Evolutionary conservation across 2,113 vertebrate species (phyloP).

Genomic region (Notothenia coriiceps): DNA sequence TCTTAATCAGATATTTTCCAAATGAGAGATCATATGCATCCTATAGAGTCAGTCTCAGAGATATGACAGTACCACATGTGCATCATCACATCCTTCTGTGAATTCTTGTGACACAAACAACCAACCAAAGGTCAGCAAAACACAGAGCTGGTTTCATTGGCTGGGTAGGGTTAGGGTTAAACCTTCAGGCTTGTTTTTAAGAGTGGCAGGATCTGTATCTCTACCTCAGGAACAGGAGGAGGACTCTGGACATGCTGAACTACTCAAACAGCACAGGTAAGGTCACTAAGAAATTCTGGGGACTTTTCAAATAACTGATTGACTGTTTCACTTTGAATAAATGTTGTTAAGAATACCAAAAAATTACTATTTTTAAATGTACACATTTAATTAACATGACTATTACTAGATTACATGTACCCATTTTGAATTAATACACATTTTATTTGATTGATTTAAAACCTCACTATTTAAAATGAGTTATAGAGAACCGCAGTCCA

Average conservation of each 20-base stretch:
- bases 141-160: slow-evolving; percentile 44
- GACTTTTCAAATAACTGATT: background rate
- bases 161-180: slow-evolving; percentile 19
- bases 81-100: background rate
- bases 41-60: background rate
- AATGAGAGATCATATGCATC: no score
- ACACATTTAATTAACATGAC: background rate
- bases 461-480: no score
- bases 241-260: slow-evolving; percentile 7
- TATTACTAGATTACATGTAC: background rate
- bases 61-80: background rate
- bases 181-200: slow-evolving; percentile 30
- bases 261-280: slow-evolving; percentile 52
- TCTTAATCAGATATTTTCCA: no score
- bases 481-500: background rate
- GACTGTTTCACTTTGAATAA: no score
- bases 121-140: slow-evolving; percentile 38
- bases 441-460: background rate
- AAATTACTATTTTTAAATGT: background rate
- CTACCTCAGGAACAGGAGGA: background rate
- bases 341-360: background rate
- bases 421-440: background rate
- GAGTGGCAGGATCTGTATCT: background rate
- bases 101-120: background rate
- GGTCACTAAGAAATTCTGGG: background rate